phyloP scores from a whole-genome alignment of 1,140 invertebrate genomes.

The Meloidogyne floridensis region DNA sequence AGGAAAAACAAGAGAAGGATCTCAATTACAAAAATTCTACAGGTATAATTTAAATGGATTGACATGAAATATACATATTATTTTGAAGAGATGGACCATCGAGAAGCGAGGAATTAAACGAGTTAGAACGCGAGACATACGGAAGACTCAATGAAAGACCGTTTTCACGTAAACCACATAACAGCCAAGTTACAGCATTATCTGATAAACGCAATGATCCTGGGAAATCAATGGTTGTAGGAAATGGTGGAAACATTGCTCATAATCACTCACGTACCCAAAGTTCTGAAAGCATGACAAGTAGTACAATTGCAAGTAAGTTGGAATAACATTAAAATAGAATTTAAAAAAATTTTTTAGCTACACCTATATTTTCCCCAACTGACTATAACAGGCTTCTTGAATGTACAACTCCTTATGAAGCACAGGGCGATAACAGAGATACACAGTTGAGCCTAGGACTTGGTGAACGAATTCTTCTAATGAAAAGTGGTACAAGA shows the following conservation, averaged over 20 bases:
- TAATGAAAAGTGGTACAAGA: conserved; percentile 29
- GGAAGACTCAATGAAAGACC: not conserved
- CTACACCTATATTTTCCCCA: not conserved
- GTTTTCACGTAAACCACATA: not conserved
- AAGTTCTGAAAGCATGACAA: conserved; percentile 24
- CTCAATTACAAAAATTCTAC: conserved; percentile 13
- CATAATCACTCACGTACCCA: not conserved
- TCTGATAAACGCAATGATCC: too few species aligned
- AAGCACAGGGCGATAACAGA: conserved; percentile 29
- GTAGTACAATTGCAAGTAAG: not conserved
- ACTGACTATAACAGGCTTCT: conserved; percentile 23
- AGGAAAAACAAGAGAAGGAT: not conserved
- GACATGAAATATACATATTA: not conserved
- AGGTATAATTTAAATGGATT: not conserved
- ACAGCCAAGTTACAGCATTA: not conserved
- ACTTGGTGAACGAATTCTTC: conserved; percentile 19
- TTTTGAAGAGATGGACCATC: not conserved
- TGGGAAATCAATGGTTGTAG: too few species aligned
- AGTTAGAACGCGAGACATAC: not conserved
- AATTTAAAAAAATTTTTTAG: not conserved
- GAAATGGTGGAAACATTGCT: not conserved
- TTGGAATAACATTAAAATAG: not conserved
- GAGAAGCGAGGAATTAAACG: not conserved
- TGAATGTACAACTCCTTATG: conserved; percentile 24
- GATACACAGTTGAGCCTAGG: conserved; percentile 11